These are phyloP conservation scores for Volucella inflata DNA, from an alignment of 2,888 invertebrate species.

Conservation along the genomic window DNA sequence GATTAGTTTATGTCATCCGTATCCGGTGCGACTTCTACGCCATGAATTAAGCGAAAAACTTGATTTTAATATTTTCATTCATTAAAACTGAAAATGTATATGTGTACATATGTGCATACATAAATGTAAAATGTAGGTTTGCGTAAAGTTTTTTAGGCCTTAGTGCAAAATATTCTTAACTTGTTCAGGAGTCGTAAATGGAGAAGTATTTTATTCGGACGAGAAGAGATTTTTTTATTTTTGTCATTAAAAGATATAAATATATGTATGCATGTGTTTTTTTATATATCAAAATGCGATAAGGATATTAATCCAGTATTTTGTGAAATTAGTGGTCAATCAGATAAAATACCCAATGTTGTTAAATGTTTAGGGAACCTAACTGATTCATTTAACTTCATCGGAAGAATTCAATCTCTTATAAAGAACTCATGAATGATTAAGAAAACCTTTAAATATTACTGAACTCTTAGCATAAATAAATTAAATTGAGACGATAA, in stretches of 20 bases:
- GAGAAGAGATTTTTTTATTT: conserved; percentile 34
- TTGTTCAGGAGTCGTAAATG: background rate
- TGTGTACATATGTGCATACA: conserved; percentile 2
- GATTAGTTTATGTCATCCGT: conserved; percentile 71
- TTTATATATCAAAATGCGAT: too few relatives aligned
- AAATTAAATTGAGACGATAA: too few relatives aligned
- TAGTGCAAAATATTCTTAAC: conserved; percentile 41
- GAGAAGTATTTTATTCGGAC: conserved; percentile 31
- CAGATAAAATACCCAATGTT: too few relatives aligned
- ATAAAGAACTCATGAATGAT: too few relatives aligned
- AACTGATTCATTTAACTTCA: too few relatives aligned
- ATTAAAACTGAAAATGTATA: conserved; percentile 58
- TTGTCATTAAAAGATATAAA: conserved; percentile 41
- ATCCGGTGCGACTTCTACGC: conserved; percentile 67
- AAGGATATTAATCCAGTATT: too few relatives aligned
- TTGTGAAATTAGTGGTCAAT: too few relatives aligned
- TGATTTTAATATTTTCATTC: conserved; percentile 71
- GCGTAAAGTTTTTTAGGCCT: conserved; percentile 8
- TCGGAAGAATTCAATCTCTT: too few relatives aligned
- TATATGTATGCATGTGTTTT: conserved; percentile 26
- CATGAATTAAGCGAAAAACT: conserved; percentile 68
- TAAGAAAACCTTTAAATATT: too few relatives aligned
- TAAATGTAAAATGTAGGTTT: background rate
- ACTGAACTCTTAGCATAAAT: too few relatives aligned
- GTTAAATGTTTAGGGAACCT: too few relatives aligned